Percentiles rank a stretch among this genome's conserved stretches.
Conservation (phyloP, 2,113 vertebrate genomes). For the Zosterops borbonicus region DNA sequence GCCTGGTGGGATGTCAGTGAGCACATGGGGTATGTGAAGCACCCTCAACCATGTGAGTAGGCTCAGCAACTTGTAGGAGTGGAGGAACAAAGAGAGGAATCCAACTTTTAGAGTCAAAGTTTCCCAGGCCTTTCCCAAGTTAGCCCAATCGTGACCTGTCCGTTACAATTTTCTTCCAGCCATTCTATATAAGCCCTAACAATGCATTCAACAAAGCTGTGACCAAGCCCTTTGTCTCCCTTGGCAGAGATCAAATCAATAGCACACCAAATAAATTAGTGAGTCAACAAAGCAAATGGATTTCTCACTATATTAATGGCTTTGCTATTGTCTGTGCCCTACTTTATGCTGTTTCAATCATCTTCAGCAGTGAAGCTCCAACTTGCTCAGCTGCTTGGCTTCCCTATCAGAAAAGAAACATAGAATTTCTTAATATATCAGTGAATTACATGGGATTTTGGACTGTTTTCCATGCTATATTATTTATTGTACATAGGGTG, state of each 20-base stretch:
- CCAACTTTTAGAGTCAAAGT: background rate
- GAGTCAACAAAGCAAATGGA: constrained; percentile 1
- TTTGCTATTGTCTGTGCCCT: background rate
- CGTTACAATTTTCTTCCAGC: background rate
- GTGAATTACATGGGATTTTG: background rate
- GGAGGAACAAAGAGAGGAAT: background rate
- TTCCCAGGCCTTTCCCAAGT: background rate
- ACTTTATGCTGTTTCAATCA: constrained; percentile 13
- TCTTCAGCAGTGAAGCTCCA: constrained; percentile 11
- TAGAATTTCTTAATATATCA: background rate
- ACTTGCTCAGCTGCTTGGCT: background rate
- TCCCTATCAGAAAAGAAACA: background rate
- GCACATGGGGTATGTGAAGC: background rate
- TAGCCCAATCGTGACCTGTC: background rate
- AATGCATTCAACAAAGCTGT: background rate
- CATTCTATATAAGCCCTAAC: background rate
- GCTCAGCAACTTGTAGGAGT: background rate
- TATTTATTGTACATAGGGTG: background rate
- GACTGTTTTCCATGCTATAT: background rate
- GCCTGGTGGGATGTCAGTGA: background rate
- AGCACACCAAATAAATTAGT: constrained; percentile 8
- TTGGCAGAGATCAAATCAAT: constrained; percentile 7
- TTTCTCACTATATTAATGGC: constrained; percentile 3
- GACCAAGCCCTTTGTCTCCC: background rate
- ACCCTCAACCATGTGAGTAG: background rate